These are phyloP conservation scores for Plebejus melissa DNA, from an alignment of 2,888 invertebrate species.

Conservation along the genomic window DNA sequence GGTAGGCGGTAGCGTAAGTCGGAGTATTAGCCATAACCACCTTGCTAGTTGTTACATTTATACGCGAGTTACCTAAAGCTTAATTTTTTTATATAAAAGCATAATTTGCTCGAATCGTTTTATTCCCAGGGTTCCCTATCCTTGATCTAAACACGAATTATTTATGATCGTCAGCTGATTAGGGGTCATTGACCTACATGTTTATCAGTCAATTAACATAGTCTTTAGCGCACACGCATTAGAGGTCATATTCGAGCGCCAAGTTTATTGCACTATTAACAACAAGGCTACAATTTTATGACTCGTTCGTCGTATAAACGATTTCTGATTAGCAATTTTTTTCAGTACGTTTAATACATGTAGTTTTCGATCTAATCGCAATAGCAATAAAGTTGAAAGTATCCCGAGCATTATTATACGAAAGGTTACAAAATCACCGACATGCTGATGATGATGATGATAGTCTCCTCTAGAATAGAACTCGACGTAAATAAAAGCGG, in stretches of 20 bases:
- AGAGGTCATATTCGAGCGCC: slow-evolving; percentile 2
- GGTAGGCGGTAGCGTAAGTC: no score
- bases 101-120: background rate
- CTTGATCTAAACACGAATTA: slow-evolving; percentile 7
- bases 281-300: slow-evolving; percentile 21
- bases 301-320: background rate
- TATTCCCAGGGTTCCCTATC: slow-evolving; percentile 2
- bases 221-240: slow-evolving; percentile 7
- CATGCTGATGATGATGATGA: background rate
- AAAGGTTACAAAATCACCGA: background rate
- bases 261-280: slow-evolving; percentile 2
- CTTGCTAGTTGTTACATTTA: no score
- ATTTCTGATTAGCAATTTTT: background rate
- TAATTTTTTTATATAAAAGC: no score
- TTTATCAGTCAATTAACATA: slow-evolving; percentile 20
- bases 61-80: no score
- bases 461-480: background rate
- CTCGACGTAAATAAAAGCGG: slow-evolving; percentile 11
- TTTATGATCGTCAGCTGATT: background rate
- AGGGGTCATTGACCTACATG: slow-evolving; percentile 11
- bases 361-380: background rate
- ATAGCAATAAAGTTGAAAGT: background rate
- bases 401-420: background rate
- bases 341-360: background rate
- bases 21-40: no score